Conservation (phyloP, 2,797 vertebrate species). For the Astyanax mexicanus region DNA sequence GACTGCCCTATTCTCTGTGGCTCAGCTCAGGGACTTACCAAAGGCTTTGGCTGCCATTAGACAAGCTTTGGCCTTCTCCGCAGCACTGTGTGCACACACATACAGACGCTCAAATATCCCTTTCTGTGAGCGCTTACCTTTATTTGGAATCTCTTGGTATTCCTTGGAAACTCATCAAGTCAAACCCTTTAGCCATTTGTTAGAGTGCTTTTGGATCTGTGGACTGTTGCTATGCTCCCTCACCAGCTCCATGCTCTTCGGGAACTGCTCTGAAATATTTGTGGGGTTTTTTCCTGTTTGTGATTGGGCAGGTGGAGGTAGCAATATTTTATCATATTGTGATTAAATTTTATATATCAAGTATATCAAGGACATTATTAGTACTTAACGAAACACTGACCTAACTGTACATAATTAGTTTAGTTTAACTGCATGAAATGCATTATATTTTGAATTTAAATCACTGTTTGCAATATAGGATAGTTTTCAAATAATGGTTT, state of each 20-base stretch:
- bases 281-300: background rate
- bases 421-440: too few species aligned
- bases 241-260: background rate
- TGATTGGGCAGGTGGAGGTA: too few species aligned
- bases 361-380: too few species aligned
- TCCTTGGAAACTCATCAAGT: background rate
- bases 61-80: background rate
- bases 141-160: background rate
- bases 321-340: too few species aligned
- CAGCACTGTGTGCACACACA: background rate
- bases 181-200: background rate
- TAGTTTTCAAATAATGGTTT: too few species aligned
- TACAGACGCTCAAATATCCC: constrained; percentile 4
- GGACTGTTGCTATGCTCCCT: background rate
- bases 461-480: too few species aligned
- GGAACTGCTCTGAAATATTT: too few species aligned
- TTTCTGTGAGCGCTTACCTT: background rate
- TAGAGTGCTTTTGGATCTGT: background rate
- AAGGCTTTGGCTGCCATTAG: background rate
- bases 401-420: too few species aligned
- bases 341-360: too few species aligned
- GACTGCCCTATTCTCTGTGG: background rate
- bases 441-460: too few species aligned
- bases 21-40: background rate
- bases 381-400: too few species aligned